phyloP scores from a whole-genome alignment of 1,140 invertebrate species.

The Pogonognathellus flavescens region DNA sequence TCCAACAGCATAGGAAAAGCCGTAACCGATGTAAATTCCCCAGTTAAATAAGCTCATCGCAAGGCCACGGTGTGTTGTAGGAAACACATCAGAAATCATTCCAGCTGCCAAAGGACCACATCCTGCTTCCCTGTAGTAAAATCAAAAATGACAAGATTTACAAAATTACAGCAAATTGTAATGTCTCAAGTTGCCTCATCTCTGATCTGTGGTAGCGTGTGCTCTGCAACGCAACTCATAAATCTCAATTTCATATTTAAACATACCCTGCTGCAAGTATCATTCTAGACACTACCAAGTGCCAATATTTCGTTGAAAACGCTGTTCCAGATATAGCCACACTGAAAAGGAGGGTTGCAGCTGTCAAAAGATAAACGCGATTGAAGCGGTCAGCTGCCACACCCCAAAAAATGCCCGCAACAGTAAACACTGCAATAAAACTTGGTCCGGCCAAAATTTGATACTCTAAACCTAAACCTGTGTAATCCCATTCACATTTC shows the following conservation, averaged over 20 bases:
- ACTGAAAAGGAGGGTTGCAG: conserved; percentile 85
- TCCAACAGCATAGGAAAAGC: conserved; percentile 91
- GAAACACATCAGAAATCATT: conserved; percentile 88
- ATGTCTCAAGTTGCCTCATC: too few relatives aligned
- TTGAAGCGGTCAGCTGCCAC: conserved; percentile 84
- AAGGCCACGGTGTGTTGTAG: conserved; percentile 81
- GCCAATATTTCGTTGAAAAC: conserved; percentile 89
- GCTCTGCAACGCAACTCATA: too few relatives aligned
- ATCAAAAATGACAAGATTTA: too few relatives aligned
- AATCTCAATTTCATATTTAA: too few relatives aligned
- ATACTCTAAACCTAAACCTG: conserved; percentile 91
- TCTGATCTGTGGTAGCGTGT: too few relatives aligned
- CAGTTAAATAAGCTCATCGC: conserved; percentile 95
- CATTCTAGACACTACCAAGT: conserved; percentile 88
- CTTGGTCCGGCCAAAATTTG: conserved; percentile 92
- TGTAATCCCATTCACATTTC: conserved; percentile 93
- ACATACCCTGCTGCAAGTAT: conserved; percentile 84
- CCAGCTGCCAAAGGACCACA: conserved; percentile 91
- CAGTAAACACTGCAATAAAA: conserved; percentile 91
- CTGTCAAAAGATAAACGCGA: conserved; percentile 79
- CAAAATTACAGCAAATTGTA: too few relatives aligned
- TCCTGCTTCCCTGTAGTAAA: conserved; percentile 85
- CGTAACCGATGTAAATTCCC: conserved; percentile 96
- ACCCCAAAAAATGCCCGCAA: conserved; percentile 88
- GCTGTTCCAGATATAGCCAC: conserved; percentile 86